Conservation (phyloP, 2,888 invertebrate genomes). For the Creontiades dilutus region DNA sequence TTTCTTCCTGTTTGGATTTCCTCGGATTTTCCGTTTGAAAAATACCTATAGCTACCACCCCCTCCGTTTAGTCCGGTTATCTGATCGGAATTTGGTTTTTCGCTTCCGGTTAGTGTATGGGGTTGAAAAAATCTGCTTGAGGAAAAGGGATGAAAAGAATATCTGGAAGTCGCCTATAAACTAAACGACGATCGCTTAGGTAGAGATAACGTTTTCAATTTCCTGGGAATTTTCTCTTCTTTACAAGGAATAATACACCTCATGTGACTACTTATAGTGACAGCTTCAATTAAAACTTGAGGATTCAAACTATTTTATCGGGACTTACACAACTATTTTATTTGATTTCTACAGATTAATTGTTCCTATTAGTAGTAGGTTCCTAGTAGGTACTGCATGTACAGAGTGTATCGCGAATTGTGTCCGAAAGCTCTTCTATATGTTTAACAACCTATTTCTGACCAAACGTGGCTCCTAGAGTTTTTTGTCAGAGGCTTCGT, state of each 20-base stretch:
- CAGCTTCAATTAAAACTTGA: too few species aligned
- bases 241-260: neutral
- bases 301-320: too few species aligned
- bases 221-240: neutral
- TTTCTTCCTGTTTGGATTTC: conserved; percentile 63
- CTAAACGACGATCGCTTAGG: conserved; percentile 6
- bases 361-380: too few species aligned
- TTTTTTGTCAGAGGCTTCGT: too few species aligned
- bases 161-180: neutral
- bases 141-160: conserved; percentile 1
- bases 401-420: too few species aligned
- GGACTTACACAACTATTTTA: too few species aligned
- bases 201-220: conserved; percentile 24
- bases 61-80: neutral
- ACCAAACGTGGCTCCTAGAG: too few species aligned
- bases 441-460: too few species aligned
- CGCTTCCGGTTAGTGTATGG: conserved; percentile 14
- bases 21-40: conserved; percentile 62
- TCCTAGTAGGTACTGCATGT: too few species aligned
- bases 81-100: conserved; percentile 32
- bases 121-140: conserved; percentile 8
- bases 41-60: conserved; percentile 43
- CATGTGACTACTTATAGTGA: neutral
- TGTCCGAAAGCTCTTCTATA: too few species aligned
- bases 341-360: too few species aligned